These are phyloP conservation scores for Danio jaintianensis DNA, from an alignment of 2,797 vertebrate genomes.

Conservation along the genomic window DNA sequence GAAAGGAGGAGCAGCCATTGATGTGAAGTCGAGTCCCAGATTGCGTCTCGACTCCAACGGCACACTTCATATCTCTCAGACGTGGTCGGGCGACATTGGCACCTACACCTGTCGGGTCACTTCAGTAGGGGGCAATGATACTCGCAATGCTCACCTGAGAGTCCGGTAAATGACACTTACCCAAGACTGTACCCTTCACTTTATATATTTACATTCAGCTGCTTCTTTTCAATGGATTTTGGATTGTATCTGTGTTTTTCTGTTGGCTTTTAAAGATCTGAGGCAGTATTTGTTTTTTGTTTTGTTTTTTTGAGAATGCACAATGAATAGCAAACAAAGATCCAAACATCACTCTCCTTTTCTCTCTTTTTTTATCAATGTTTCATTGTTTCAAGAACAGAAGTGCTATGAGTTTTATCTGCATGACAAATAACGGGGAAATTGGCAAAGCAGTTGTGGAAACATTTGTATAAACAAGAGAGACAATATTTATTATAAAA, in stretches of 20 bases:
- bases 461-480: constrained; percentile 37
- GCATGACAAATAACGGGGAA: constrained; percentile 23
- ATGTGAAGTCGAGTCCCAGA: constrained; percentile 80
- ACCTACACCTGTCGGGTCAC: constrained; percentile 93
- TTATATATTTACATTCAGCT: constrained; percentile 52
- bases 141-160: constrained; percentile 88
- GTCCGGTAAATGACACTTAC: constrained; percentile 83
- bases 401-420: constrained; percentile 34
- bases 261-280: constrained; percentile 25
- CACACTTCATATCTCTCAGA: constrained; percentile 96
- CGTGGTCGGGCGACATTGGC: constrained; percentile 97
- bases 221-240: neutral
- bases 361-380: neutral
- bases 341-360: neutral
- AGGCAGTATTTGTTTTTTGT: too few species aligned
- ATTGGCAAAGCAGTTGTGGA: constrained; percentile 13
- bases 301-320: constrained; percentile 16
- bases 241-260: constrained; percentile 17
- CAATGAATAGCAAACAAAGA: constrained; percentile 32
- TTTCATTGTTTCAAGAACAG: constrained; percentile 41
- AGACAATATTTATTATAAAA: constrained; percentile 25
- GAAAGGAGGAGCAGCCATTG: constrained; percentile 84
- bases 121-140: constrained; percentile 94
- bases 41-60: constrained; percentile 85
- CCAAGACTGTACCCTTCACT: neutral